Evolutionary conservation across 2,113 vertebrate genomes (phyloP), one percentile per base, ranked within the genome.

Genomic region (Cephalophus harveyi): DNA sequence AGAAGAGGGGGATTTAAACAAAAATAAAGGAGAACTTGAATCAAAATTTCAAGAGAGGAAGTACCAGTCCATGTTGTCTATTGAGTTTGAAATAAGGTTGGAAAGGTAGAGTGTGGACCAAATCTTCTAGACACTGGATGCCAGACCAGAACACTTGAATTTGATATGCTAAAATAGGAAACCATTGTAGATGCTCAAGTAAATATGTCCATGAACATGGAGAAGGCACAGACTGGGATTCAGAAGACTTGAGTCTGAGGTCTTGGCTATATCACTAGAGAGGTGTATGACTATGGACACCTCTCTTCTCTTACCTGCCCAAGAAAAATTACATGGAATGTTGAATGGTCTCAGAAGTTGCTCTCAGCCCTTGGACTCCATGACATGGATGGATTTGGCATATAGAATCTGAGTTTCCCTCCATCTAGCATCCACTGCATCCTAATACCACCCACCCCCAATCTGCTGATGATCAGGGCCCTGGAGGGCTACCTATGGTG

Each of bases 401-500:
- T 64, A 14, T 55, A 96, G 17, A 90, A 92, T 27, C 36, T 81
- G 40, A 67, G 10, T 46, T 21, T 94, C 48, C 67, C 36, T 94
- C 60, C 25, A 59, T 88, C 52, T 83, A 60, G 28, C 6, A 27
- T 64, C n/a, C 3, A 84, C 6, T 15, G 2, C 15, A n/a, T 12
- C 7, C 10, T 8, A 15, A 55, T 6, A 7, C 13, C 14, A 2
- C 21, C 55, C 23, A 71, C 11, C 33, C 50, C 74, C 6, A 93
- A 9, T 88, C 36, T 89, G 40, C 78, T 87, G 46, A 79, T 85
- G 13, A 59, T 43, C 64, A 91, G 50, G 28, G 21, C n/a, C 43
- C n/a, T 21, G 27, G 67, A 94, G 40, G n/a, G 30, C 94, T 91
- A 94, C 92, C 90, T 96, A 55, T 87, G 84, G 55, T 82, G 71